Percentiles rank a stretch among this genome's conserved stretches.
Evolutionary conservation across 2,113 vertebrate genomes (phyloP).

Genomic region (Manacus vitellinus): DNA sequence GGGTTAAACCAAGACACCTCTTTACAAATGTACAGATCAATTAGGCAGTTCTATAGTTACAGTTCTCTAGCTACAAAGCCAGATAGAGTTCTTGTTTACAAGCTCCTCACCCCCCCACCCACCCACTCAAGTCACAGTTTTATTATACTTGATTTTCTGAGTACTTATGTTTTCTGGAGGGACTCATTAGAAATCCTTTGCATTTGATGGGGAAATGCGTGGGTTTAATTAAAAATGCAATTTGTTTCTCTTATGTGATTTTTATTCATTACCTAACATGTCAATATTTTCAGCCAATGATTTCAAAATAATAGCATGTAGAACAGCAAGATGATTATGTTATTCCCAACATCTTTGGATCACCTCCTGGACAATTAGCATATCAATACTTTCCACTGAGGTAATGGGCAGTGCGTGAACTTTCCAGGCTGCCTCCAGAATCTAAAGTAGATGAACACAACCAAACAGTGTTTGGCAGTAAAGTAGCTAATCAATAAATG

Average conservation of each 20-base stretch:
- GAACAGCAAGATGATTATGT: conserved; percentile 34
- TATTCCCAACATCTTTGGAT: neutral
- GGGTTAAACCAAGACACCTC: neutral
- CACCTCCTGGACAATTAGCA: conserved; percentile 42
- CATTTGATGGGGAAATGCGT: neutral
- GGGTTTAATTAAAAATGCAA: neutral
- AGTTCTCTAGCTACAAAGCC: neutral
- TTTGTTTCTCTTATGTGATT: conserved; percentile 30
- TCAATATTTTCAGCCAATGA: conserved; percentile 67
- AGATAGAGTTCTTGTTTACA: neutral
- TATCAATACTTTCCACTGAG: conserved; percentile 65
- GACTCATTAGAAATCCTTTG: conserved; percentile 1
- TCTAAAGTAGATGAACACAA: conserved; percentile 44
- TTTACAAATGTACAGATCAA: neutral
- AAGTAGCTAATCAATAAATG: conserved; percentile 60
- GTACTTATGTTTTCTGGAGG: neutral
- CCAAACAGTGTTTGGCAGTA: conserved; percentile 27
- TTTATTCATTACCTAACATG: conserved; percentile 31
- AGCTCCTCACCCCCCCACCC: neutral
- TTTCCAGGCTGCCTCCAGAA: conserved; percentile 36
- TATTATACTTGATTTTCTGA: neutral
- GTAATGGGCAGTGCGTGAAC: conserved; percentile 35
- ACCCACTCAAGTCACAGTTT: neutral
- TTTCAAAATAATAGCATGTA: conserved; percentile 1
- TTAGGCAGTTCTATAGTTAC: neutral